Evolutionary conservation across 1,140 invertebrate species (phyloP), one percentile per base, ranked within the genome.

Genomic region (Heliconius hermathena): DNA sequence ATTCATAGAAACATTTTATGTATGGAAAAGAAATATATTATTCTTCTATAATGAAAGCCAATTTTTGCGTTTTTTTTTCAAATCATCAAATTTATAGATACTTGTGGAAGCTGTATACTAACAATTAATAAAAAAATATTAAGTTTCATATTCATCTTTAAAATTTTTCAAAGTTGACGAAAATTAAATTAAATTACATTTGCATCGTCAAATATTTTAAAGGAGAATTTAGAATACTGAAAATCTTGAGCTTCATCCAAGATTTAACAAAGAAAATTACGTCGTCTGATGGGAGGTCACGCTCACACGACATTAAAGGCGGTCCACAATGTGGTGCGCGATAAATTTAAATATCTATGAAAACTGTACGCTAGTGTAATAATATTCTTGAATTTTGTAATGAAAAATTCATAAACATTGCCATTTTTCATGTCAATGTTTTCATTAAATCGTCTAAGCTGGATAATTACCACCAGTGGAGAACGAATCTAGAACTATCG

Each of bases 181-280:
- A 71, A 16, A 57, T 60, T 71, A n/a, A n/a, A 71, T 71, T 71
- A 72, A 72, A 72, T 72, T 72, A 20, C 20, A 72, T 71, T 74
- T n/a, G 49, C 54, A 11, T 74, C 54, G 29, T 49, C 4, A 49
- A 29, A 49, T 16, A 54, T 29, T 74, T 74, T 49, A 74, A 52
- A 74, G 46, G 38, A 22, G 54, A 70, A 76, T 78, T 80, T 81
- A 60, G 26, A 77, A 57, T 29, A 71, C 29, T 73, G 71, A 75
- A 52, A 54, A 79, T 85, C 78, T 85, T 82, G 82, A 84, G 75
- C 76, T 13, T 16, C 74, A 70, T 82, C 81, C 84, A 84, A 85
- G 76, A 79, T 82, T 41, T 73, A 82, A 84, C 79, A 81, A 84
- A 80, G 82, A 84, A 80, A 82, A 83, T 83, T 72, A 72, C 76